These are phyloP conservation scores for Macaria liturata DNA, from an alignment of 2,888 invertebrate genomes.

Conservation along the genomic window DNA sequence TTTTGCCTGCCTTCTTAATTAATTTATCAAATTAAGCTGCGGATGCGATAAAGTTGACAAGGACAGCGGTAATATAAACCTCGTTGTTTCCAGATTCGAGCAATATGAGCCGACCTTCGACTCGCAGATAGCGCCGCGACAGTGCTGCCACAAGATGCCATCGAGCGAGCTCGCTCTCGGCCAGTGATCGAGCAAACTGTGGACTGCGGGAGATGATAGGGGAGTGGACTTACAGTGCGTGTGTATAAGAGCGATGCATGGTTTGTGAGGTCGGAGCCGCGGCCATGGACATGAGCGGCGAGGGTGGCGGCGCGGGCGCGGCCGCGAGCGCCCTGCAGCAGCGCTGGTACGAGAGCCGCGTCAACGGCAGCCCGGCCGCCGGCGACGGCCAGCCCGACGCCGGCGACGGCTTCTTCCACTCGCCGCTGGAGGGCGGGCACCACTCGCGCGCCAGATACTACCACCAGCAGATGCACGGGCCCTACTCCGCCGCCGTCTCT, in stretches of 20 bases:
- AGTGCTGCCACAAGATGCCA: slow-evolving; percentile 44
- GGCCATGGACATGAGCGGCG: slow-evolving; percentile 81
- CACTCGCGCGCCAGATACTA: slow-evolving; percentile 82
- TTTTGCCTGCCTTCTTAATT: slow-evolving; percentile 23
- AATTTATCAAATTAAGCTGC: slow-evolving; percentile 13
- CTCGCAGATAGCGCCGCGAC: slow-evolving; percentile 40
- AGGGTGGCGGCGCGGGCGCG: slow-evolving; percentile 69
- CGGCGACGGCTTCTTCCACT: slow-evolving; percentile 82
- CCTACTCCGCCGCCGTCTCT: slow-evolving; percentile 79
- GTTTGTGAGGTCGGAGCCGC: slow-evolving; percentile 77
- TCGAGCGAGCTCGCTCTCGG: slow-evolving; percentile 47
- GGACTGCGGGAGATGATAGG: slow-evolving; percentile 69
- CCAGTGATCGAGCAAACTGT: slow-evolving; percentile 45
- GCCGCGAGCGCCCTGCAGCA: slow-evolving; percentile 75
- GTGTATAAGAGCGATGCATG: slow-evolving; percentile 80
- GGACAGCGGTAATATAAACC: slow-evolving; percentile 4
- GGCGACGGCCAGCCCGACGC: slow-evolving; percentile 76
- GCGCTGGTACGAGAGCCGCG: slow-evolving; percentile 82
- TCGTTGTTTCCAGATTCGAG: slow-evolving; percentile 60
- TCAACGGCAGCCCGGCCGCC: slow-evolving; percentile 80
- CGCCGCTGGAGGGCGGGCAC: slow-evolving; percentile 79
- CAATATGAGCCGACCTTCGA: slow-evolving; percentile 54
- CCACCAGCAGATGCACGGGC: slow-evolving; percentile 83
- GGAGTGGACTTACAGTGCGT: slow-evolving; percentile 76
- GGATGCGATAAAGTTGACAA: slow-evolving; percentile 13